Conservation (phyloP, 2,888 invertebrate species). For the Acronicta aceris region DNA sequence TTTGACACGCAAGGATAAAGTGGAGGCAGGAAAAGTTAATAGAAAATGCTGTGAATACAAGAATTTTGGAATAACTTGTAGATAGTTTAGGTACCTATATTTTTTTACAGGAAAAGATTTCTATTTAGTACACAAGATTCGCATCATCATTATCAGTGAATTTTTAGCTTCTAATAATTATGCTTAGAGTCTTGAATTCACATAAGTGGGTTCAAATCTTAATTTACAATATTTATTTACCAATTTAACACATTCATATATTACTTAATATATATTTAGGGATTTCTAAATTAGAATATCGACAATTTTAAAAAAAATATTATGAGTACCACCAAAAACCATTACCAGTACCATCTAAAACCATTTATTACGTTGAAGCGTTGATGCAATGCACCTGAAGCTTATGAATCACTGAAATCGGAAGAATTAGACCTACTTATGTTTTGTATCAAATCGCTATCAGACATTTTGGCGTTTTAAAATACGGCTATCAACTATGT, state of each 20-base stretch:
- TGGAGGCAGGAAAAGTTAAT: background rate
- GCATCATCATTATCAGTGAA: no score
- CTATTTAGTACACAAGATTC: no score
- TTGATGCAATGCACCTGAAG: constrained; percentile 10
- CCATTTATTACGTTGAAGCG: constrained; percentile 21
- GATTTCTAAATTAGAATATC: constrained; percentile 20
- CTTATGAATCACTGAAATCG: constrained; percentile 29
- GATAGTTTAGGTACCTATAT: no score
- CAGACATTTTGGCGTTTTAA: constrained; percentile 9
- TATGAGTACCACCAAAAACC: constrained; percentile 3
- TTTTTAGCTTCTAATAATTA: background rate
- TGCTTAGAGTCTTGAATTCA: constrained; percentile 2
- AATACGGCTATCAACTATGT: background rate
- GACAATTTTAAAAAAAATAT: constrained; percentile 34
- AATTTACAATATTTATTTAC: no score
- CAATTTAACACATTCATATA: no score
- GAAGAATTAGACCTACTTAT: constrained; percentile 4
- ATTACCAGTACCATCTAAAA: no score
- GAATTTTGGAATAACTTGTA: no score
- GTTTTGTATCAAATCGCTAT: constrained; percentile 20
- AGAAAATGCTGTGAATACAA: background rate
- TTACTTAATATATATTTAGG: constrained; percentile 13
- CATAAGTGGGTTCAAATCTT: no score
- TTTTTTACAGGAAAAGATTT: no score
- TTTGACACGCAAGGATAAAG: constrained; percentile 1